Evolutionary conservation across 2,113 vertebrate genomes (phyloP), one percentile per base, ranked within the genome.

Genomic region (Pseudorasbora parva): DNA sequence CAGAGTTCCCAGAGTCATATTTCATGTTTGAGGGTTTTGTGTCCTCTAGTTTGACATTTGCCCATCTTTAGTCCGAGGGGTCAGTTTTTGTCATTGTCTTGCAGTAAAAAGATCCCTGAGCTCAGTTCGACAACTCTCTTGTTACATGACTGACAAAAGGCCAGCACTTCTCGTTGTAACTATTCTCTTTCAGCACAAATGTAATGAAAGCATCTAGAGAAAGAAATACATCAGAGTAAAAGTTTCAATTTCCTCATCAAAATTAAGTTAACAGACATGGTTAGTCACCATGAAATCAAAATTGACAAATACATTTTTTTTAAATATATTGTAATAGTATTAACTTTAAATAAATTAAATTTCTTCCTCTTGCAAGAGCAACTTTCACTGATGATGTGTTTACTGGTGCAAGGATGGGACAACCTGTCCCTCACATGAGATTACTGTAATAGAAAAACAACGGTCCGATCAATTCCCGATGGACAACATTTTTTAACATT

Each of bases 31-130:
- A 81, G 17, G 43, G 73, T 71, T 82, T 78, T 77, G 51, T 8
- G 19, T 23, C 37, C 54, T 72, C 2, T 15, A 23, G 45, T 56
- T 83, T 86, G 49, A 30, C 14, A 25, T 83, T 75, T 75, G 33
- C 47, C 4, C n/a, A 8, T 30, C 37, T 77, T 19, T 47, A 69
- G 19, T 66, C 33, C 0, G 14, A 71, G 25, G 51, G 27, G 19
- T 71, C 47, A 14, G 4, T 19, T 41, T 81, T 69, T 49, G 64
- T 82, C 82, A 84, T 83, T 62, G 8, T 41, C 81, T 17, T 41
- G 85, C 11, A 59, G 85, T 84, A 62, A 86, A 86, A 27, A 66
- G 85, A 86, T 84, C 84, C 68, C 10, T 25, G 79, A 23, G 51
- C 75, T 78, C 47, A 33, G 51, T 41, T 1, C n/a, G 72, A 59